These are phyloP conservation scores for Andrena praecox DNA, from an alignment of 2,888 invertebrate genomes.

Conservation along the genomic window DNA sequence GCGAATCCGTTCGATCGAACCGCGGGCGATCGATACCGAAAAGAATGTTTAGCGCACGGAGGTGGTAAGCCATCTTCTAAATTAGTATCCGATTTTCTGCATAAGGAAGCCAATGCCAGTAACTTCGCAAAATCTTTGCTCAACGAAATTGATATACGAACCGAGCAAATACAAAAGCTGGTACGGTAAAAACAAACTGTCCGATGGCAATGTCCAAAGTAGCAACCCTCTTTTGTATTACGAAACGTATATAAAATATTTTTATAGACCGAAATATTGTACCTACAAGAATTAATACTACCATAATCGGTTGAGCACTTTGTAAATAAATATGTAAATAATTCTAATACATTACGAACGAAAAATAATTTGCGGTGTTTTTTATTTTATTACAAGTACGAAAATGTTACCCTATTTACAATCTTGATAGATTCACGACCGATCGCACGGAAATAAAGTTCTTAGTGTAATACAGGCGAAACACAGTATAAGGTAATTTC, in stretches of 20 bases:
- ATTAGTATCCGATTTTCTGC: slow-evolving; percentile 92
- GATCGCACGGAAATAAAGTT: slow-evolving; percentile 82
- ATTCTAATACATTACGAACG: slow-evolving; percentile 34
- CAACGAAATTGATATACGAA: slow-evolving; percentile 89
- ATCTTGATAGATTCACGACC: slow-evolving; percentile 79
- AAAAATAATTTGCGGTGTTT: slow-evolving; percentile 56
- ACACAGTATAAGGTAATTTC: slow-evolving; percentile 75
- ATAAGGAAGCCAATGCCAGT: slow-evolving; percentile 91
- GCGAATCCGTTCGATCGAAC: slow-evolving; percentile 90
- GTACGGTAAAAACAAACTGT: slow-evolving; percentile 54
- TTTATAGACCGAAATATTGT: slow-evolving; percentile 6
- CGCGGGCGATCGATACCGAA: slow-evolving; percentile 92
- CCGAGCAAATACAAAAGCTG: slow-evolving; percentile 84
- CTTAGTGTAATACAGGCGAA: slow-evolving; percentile 69
- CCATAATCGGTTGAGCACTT: slow-evolving; percentile 17
- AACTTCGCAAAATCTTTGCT: slow-evolving; percentile 93
- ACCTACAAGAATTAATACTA: slow-evolving; percentile 16
- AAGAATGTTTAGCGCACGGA: slow-evolving; percentile 93
- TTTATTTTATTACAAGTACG: slow-evolving; percentile 83
- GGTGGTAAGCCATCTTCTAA: slow-evolving; percentile 93
- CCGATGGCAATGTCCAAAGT: background rate
- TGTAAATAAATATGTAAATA: slow-evolving; percentile 60
- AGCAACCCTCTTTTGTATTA: background rate
- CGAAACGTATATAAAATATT: slow-evolving; percentile 9
- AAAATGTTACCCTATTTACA: slow-evolving; percentile 81